A percentile compares a stretch with the other conserved stretches of the same genome.
These are phyloP conservation scores for Drosophila rellima DNA, from an alignment of 2,888 invertebrate species.

Conservation along the genomic window DNA sequence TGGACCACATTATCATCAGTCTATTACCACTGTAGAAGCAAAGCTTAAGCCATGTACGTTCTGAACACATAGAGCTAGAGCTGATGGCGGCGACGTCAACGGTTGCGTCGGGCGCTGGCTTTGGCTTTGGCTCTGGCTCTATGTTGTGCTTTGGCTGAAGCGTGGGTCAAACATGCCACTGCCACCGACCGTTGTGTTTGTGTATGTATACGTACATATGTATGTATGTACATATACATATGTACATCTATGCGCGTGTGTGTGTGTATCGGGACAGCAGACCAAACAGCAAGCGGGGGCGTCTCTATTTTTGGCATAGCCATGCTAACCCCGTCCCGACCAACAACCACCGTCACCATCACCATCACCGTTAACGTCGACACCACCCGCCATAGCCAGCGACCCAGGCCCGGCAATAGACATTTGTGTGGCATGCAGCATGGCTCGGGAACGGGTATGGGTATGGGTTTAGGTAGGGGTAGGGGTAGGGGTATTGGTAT, in stretches of 20 bases:
- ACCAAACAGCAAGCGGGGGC: slow-evolving; percentile 62
- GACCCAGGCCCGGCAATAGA: slow-evolving; percentile 42
- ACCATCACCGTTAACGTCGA: background rate
- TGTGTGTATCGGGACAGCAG: slow-evolving; percentile 29
- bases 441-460: slow-evolving; percentile 9
- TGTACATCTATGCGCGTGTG: slow-evolving; percentile 23
- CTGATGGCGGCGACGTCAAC: slow-evolving; percentile 50
- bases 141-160: slow-evolving; percentile 44
- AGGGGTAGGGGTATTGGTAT: background rate
- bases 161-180: slow-evolving; percentile 64
- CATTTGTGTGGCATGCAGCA: slow-evolving; percentile 55
- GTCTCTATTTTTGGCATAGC: slow-evolving; percentile 76
- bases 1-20: background rate
- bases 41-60: slow-evolving; percentile 73
- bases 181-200: slow-evolving; percentile 7
- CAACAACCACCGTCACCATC: slow-evolving; percentile 4
- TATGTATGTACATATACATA: slow-evolving; percentile 21
- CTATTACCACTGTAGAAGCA: slow-evolving; percentile 60
- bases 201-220: slow-evolving; percentile 9
- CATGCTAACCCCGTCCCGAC: slow-evolving; percentile 27
- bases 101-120: slow-evolving; percentile 51
- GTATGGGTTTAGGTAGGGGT: background rate
- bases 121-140: slow-evolving; percentile 34
- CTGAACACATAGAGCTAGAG: slow-evolving; percentile 55
- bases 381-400: slow-evolving; percentile 39